Evolutionary conservation across 2,113 vertebrate genomes (phyloP).

Genomic region (Macaca nemestrina): DNA sequence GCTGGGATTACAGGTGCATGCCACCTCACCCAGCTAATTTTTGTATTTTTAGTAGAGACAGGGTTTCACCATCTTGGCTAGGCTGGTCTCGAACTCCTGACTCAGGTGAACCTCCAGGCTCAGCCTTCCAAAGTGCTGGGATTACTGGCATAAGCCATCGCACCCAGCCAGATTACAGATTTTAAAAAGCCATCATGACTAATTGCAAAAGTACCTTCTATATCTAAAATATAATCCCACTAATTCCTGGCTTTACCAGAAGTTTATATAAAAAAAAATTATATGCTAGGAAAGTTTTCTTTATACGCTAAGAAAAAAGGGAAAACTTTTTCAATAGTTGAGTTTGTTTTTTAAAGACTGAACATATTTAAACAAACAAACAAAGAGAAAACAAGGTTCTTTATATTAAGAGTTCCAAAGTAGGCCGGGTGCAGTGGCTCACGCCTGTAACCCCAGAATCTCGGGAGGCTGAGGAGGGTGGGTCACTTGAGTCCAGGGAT

Average conservation of each 20-base stretch:
- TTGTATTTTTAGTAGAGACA: no score
- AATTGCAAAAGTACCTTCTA: neutral
- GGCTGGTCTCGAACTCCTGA: no score
- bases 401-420: neutral
- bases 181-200: neutral
- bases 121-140: no score
- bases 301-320: neutral
- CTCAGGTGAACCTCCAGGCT: no score
- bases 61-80: no score
- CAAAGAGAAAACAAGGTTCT: neutral
- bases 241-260: neutral
- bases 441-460: no score
- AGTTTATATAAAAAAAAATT: neutral
- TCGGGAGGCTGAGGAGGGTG: no score
- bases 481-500: no score
- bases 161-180: neutral
- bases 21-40: no score
- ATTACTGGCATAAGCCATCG: no score
- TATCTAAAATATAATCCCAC: neutral
- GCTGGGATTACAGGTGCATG: no score
- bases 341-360: neutral
- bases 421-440: no score
- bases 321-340: neutral
- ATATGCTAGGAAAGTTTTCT: neutral
- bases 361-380: neutral